phyloP scores from a whole-genome alignment of 2,888 invertebrate genomes.

The Creontiades dilutus region DNA sequence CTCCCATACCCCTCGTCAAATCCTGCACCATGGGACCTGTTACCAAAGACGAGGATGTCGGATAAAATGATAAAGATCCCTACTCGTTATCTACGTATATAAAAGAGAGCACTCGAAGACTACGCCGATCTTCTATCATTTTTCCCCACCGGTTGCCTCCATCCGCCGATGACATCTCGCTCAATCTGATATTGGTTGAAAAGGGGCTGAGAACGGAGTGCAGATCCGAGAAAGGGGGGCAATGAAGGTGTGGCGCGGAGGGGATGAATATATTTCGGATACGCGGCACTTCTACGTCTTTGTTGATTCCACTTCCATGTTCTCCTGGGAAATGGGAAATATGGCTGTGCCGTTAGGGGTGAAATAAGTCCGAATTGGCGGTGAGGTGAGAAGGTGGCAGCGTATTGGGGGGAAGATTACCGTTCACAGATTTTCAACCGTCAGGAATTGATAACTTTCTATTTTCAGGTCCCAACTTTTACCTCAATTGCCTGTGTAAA shows the following conservation, averaged over 20 bases:
- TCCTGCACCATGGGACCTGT: neutral
- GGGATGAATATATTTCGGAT: constrained; percentile 23
- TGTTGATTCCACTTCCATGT: constrained; percentile 22
- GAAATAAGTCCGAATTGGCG: neutral
- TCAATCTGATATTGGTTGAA: constrained; percentile 28
- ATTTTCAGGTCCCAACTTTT: too few species aligned
- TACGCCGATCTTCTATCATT: neutral
- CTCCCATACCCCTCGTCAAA: neutral
- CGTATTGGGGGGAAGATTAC: too few species aligned
- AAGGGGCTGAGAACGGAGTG: constrained; percentile 18
- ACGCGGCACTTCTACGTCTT: constrained; percentile 8
- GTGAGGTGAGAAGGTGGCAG: neutral
- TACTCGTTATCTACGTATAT: constrained; percentile 1
- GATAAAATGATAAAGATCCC: neutral
- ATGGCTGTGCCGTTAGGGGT: neutral
- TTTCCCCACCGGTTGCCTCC: constrained; percentile 26
- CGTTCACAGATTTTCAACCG: neutral
- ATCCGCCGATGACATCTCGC: constrained; percentile 17
- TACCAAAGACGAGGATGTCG: neutral
- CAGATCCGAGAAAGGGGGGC: neutral
- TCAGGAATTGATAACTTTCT: neutral
- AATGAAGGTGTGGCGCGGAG: too few species aligned
- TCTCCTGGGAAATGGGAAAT: neutral
- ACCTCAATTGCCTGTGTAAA: too few species aligned
- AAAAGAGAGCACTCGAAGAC: neutral